Percentiles rank a stretch among this genome's conserved stretches.
Evolutionary conservation across 2,888 invertebrate species (phyloP).

Genomic region (Epicampocera succincta): DNA sequence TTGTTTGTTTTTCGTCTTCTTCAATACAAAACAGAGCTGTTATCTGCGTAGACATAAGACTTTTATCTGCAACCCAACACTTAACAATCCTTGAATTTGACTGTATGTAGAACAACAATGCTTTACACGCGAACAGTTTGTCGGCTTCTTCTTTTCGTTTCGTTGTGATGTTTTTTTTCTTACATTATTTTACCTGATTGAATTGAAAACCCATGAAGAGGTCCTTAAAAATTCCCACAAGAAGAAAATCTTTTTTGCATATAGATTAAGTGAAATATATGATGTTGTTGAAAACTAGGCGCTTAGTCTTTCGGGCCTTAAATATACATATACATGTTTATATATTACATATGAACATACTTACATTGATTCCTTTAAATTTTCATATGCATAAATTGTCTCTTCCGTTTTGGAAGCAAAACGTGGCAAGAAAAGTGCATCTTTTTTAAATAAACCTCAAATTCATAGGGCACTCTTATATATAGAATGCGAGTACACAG

Average conservation of each 20-base stretch:
- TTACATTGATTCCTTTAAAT: too few species aligned
- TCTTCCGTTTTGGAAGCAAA: too few species aligned
- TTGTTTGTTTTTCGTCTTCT: constrained; percentile 12
- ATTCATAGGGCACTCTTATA: too few species aligned
- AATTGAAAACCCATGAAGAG: constrained; percentile 58
- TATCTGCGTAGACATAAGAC: constrained; percentile 67
- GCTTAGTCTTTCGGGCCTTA: background rate
- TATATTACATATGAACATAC: too few species aligned
- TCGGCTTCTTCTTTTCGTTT: constrained; percentile 60
- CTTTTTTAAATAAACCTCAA: too few species aligned
- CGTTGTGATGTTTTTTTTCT: background rate
- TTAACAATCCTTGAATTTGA: constrained; percentile 52
- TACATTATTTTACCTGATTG: constrained; percentile 63
- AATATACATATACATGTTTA: too few species aligned
- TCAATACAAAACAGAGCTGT: constrained; percentile 64
- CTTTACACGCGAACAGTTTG: constrained; percentile 69
- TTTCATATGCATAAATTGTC: too few species aligned
- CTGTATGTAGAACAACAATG: constrained; percentile 68
- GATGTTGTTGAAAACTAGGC: background rate
- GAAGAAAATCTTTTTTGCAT: background rate
- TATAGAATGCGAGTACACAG: too few species aligned
- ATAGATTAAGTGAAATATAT: background rate
- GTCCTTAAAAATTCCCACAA: constrained; percentile 60
- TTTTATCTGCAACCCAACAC: constrained; percentile 66
- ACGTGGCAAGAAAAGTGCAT: too few species aligned